These are phyloP conservation scores for Hoplostethus atlanticus DNA, from an alignment of 2,797 vertebrate species.

Conservation along the genomic window DNA sequence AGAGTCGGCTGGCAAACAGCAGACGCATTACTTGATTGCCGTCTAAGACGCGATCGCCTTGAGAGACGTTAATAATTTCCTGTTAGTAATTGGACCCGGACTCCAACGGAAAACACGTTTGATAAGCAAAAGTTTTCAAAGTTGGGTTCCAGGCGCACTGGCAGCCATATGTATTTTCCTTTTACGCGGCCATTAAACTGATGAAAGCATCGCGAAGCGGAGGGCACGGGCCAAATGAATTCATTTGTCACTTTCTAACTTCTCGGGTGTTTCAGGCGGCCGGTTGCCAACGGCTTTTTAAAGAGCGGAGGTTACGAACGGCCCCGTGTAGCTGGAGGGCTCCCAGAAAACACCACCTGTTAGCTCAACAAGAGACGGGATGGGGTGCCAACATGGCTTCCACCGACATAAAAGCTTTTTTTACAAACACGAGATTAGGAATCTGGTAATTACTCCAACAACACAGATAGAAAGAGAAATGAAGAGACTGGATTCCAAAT, in stretches of 20 bases:
- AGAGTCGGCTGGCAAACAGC: conserved; percentile 15
- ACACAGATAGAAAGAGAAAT: conserved; percentile 5
- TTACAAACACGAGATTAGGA: conserved; percentile 32
- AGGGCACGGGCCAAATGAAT: conserved; percentile 55
- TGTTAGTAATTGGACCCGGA: conserved; percentile 36
- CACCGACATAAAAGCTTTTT: background rate
- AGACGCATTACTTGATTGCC: conserved; percentile 43
- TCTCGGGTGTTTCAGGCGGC: conserved; percentile 21
- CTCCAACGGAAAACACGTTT: conserved; percentile 44
- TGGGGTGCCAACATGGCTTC: conserved; percentile 38
- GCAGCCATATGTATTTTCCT: conserved; percentile 37
- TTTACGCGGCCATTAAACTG: conserved; percentile 64
- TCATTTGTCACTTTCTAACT: conserved; percentile 65
- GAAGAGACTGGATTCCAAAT: background rate
- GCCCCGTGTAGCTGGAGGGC: conserved; percentile 27
- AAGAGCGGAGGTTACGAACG: conserved; percentile 42
- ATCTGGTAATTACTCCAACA: conserved; percentile 45
- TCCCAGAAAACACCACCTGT: conserved; percentile 57
- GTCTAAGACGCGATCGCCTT: conserved; percentile 37
- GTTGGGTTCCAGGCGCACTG: conserved; percentile 30
- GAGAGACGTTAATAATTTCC: conserved; percentile 33
- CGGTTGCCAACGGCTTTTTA: conserved; percentile 62
- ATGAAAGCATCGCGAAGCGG: conserved; percentile 51
- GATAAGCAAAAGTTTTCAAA: conserved; percentile 56
- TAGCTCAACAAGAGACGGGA: conserved; percentile 43